Evolutionary conservation across 2,113 vertebrate genomes (phyloP), one percentile per base, ranked within the genome.

Genomic region (Sylvicapra grimmia): DNA sequence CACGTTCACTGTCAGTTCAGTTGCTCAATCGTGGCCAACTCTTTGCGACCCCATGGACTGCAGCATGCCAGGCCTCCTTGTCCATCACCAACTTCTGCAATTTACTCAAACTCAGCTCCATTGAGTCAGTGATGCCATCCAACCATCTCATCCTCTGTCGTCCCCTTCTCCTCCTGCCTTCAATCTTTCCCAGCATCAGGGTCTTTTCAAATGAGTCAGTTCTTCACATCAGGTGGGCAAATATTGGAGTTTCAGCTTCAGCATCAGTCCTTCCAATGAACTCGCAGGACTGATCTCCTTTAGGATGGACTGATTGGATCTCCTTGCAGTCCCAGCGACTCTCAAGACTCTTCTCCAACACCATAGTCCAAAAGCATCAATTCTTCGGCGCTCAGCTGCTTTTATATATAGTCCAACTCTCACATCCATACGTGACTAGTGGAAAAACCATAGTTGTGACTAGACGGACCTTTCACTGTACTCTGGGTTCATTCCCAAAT

Each of bases 331-430:
- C 65, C 21, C 4, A 21, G 18, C 0, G 0, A 36, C 65, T 21
- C n/a, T 36, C 5, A 12, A 72, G 65, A 21, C 0, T 23, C 65
- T 12, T 23, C n/a, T 23, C 65, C n/a, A 72, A 4, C 19, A 36
- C n/a, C 9, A 36, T 9, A 72, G 10, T 36, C 6, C 19, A 36
- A 36, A 72, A 12, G n/a, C 9, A 36, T 72, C 9, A 36, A 12
- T 72, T 23, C 65, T 23, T 36, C 0, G 0, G 65, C 0, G 0
- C n/a, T 72, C n/a, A 23, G 19, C n/a, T 40, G 5, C 0, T 0
- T 40, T 72, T 12, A 40, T 0, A 6, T 12, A 40, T 0, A 6
- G 10, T 72, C n/a, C 68, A 72, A 40, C n/a, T 40, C 19, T 72
- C 68, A 40, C n/a, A 40, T 72, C 10, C 19, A 40, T 6, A 72